Base-by-base conservation (phyloP, 2,888 invertebrate genomes). In the Agrotis puta region DNA sequence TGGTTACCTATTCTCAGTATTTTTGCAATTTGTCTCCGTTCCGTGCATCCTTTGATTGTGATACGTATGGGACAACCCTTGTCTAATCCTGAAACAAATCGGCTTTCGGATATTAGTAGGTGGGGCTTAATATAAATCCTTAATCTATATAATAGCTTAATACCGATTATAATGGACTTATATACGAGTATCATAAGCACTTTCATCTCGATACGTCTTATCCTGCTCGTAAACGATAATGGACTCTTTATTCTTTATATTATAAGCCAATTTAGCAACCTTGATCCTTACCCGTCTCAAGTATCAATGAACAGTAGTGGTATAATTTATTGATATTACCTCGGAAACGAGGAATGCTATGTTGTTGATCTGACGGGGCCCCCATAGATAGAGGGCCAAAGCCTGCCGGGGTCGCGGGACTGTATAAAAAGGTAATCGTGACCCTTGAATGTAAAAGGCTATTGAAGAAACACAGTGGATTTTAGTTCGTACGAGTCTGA, bases 221-320 rank as follows among this genome's bases (percentile, higher is more conserved):
- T 45, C n/a, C 11, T 50, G 14, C 18, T 18, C 27, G 20, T 53
- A 20, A 20, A n/a, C 20, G 27, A 45, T 45, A 45, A 27, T 9
- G 13, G 3, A 0, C 16, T 43, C 24, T 2, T 45, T 27, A 4
- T 24, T 16, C 3, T n/a, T n/a, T 20, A 24, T 47, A 69, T 54
- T 47, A 69, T 47, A 39, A 14, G 54, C 0, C 7, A 70, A 20
- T 48, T 47, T 56, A 6, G 6, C n/a, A 20, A 14, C 24, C 54
- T 69, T 70, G 45, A 70, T 39, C 22, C 24, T 16, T 7, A 48
- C 11, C 20, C 13, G 24, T 43, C 18, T 20, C 6, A 33, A 56
- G 13, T 56, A 61, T 61, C 18, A 47, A 48, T 61, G 11, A 22
- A 57, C 13, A 14, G 14, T 70, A 56, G 11, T 11, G 20, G 24